Base-by-base conservation (phyloP, 2,888 invertebrate genomes). In the Drosophila merina region DNA sequence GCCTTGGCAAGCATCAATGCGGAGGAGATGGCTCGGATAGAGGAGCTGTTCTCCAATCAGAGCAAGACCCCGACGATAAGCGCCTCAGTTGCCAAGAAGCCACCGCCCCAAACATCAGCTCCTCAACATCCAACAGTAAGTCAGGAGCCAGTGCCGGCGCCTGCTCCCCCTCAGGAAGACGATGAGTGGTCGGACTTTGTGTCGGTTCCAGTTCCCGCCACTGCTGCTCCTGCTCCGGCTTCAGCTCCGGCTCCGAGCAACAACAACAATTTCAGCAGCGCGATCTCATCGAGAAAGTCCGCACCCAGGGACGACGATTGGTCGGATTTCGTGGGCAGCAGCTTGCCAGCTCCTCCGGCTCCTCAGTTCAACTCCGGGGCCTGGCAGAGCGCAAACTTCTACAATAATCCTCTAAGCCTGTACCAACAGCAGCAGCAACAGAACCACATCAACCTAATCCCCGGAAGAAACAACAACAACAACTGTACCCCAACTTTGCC, bases 141-240 rank as follows among this genome's bases (percentile, higher is more conserved):
- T 31, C 33, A 58, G 6, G 36, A 36, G n/a, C 36, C 12, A n/a
- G 36, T n/a, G 2, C 36, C 36, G 36, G 56, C 71, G 9, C 48
- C 49, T 3, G 64, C 57, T 20, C 76, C 75, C 12, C 67, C 57
- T 2, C 76, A 77, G 40, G 90, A 91, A 50, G 93, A 93, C 51
- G 93, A 93, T 59, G 93, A 93, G 75, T 93, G 93, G 93, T 92
- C 92, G 3, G 93, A 93, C 75, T 93, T 93, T 89, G 92, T 93
- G 31, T 93, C 91, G 69, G 87, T 92, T 68, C 89, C 90, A 4
- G 74, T 85, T 57, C 58, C 66, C 4, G 4, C 45, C 8, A 8
- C 55, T 20, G 9, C 30, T 10, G 47, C 62, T 66, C 20, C 49
- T 66, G 10, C 74, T 75, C 3, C 30, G 8, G 59, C 62, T 66